Base-by-base conservation (phyloP, 2,888 invertebrate genomes). In the Macrostomum cliftonense region DNA sequence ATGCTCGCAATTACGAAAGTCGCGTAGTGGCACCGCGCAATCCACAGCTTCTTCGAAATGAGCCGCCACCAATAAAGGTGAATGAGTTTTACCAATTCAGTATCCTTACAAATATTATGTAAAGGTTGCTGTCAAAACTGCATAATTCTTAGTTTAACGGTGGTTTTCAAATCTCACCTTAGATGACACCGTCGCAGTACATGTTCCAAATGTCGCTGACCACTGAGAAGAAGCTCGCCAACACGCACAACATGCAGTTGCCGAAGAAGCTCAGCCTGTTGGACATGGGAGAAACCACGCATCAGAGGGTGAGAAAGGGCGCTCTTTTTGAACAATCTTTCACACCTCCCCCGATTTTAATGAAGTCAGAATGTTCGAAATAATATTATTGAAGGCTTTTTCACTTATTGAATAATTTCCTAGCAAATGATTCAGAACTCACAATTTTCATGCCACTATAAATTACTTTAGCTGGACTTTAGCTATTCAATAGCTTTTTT, bases 231-330 rank as follows among this genome's bases (percentile, higher is more conserved):
- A 67, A 65, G 51, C 57, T 70, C 36, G 62, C 65, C 28, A 68
- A 65, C 52, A 68, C 66, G 44, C 63, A 64, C 50, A 61, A 61
- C 2, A 68, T 70, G 67, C 61, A 61, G 40, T 50, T 67, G n/a
- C 70, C 70, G 12, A 54, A 56, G 40, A 70, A 68, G 51, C 58
- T 64, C 14, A 63, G 67, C 50, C 57, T 69, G 13, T 57, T 69
- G n/a, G 69, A 70, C 46, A 70, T 70, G 68, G 60, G 63, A 14
- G 69, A 70, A 37, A 70, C 66, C 19, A 63, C 65, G 49, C 59
- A 67, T 48, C 68, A 70, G 54, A 67, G 64, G 63, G 68, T 69
- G 53, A 47, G 13, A 1, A n/a, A 28, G 19, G 39, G n/a, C n/a
- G n/a, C n/a, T n/a, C n/a, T n/a, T n/a, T n/a, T n/a, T 20, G n/a